phyloP scores from a whole-genome alignment of 2,797 vertebrate genomes.

The Hemitrygon akajei region DNA sequence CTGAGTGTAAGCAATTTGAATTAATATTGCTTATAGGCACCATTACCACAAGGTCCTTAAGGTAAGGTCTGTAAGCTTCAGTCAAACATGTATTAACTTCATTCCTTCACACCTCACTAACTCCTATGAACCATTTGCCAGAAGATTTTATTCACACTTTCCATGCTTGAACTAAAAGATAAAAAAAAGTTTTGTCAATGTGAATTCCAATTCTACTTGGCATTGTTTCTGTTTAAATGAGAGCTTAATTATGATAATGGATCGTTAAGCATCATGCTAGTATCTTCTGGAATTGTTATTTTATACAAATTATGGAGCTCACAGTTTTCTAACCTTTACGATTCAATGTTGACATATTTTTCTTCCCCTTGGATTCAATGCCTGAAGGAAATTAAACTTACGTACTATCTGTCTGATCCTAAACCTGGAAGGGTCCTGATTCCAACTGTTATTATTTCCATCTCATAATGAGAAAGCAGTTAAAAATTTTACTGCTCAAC shows the following conservation, averaged over 20 bases:
- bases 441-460: not conserved
- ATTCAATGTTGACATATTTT: not conserved
- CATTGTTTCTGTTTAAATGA: not conserved
- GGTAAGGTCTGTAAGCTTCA: not conserved
- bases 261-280: not conserved
- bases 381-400: not conserved
- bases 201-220: not conserved
- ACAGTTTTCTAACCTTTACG: not conserved
- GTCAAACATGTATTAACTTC: not conserved
- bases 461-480: not conserved
- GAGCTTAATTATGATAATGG: not conserved
- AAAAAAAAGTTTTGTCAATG: not conserved
- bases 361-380: not conserved
- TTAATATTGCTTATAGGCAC: conserved; percentile 9
- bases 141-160: not conserved
- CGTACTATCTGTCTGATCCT: not conserved
- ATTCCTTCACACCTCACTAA: not conserved
- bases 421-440: not conserved
- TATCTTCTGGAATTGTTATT: not conserved
- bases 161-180: not conserved
- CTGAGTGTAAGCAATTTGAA: not conserved
- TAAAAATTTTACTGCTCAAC: not conserved
- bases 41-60: not conserved
- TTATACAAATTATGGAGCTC: not conserved
- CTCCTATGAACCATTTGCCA: not conserved